Evolutionary conservation across 2,888 invertebrate genomes (phyloP), one percentile per base, ranked within the genome.

Genomic region (Apotomis betuletana): DNA sequence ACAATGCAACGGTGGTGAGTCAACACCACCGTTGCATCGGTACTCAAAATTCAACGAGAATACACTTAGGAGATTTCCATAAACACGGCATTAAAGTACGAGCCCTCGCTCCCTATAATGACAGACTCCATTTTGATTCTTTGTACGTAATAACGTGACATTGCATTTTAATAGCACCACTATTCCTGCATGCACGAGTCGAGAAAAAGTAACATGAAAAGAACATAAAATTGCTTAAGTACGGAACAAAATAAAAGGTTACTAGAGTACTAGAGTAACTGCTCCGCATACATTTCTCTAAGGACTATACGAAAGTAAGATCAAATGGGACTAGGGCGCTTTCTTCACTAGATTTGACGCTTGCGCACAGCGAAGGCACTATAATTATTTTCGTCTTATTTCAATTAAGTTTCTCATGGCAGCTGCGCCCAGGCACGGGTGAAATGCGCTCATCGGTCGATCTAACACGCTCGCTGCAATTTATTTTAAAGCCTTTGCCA

Each of bases 61-160:
- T 52, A 61, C 70, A 69, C n/a, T 70, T 52, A 59, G 59, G 75
- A 76, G 72, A 86, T 87, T 87, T 84, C 81, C 85, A 86, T 85
- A 86, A 86, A 83, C 76, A 77, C 65, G 68, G 75, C 83, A 80
- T 84, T 82, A 81, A 83, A 75, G 79, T 76, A 81, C 81, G 77
- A 79, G 80, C 75, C 74, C 77, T 76, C 55, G 10, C 78, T 76
- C 78, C 76, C 73, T 69, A 77, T 82, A 80, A 83, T 85, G 80
- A 84, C 82, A 80, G 75, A 74, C 74, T 75, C 75, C 79, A 80
- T 81, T 82, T 78, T 63, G 74, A 77, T 75, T 76, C 74, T 76
- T 76, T 79, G 75, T 75, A 75, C 52, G 73, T 75, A 80, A 78
- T 81, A 76, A 77, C 75, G 77, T 74, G 77, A 79, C 78, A 75